Evolutionary conservation across 1,140 invertebrate genomes (phyloP).

Genomic region (Dermatophagoides farinae): DNA sequence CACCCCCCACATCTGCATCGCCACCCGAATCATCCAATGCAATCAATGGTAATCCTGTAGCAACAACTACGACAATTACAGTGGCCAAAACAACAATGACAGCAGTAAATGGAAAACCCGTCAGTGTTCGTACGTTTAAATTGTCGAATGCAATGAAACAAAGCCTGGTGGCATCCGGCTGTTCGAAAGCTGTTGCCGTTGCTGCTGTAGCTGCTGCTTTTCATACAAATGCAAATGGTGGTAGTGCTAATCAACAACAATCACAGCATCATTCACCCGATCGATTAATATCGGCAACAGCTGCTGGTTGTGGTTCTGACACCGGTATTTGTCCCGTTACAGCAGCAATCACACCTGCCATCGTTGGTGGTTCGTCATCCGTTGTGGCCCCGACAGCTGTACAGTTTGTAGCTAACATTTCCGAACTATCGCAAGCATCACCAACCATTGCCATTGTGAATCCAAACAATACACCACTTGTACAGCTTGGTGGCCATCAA

Average conservation of each 20-base stretch:
- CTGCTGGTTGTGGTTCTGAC: not conserved
- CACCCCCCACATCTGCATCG: not conserved
- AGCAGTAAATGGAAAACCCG: constrained; percentile 1
- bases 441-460: constrained; percentile 5
- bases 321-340: too few relatives aligned
- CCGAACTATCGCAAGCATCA: not conserved
- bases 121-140: constrained; percentile 3
- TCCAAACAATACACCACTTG: not conserved
- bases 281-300: not conserved
- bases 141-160: constrained; percentile 5
- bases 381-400: too few relatives aligned
- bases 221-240: not conserved
- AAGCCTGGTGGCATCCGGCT: constrained; percentile 3
- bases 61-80: not conserved
- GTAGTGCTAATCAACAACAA: not conserved
- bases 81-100: not conserved
- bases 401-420: too few relatives aligned
- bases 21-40: not conserved
- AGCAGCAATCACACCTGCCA: not conserved
- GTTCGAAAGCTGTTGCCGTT: not conserved
- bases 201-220: constrained; percentile 3
- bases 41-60: not conserved
- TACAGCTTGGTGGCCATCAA: not conserved
- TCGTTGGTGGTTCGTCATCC: too few relatives aligned
- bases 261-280: not conserved